Percentiles rank a stretch among this genome's conserved stretches.
Evolutionary conservation across 2,113 vertebrate genomes (phyloP).

Genomic region (Epinephelus fuscoguttatus): DNA sequence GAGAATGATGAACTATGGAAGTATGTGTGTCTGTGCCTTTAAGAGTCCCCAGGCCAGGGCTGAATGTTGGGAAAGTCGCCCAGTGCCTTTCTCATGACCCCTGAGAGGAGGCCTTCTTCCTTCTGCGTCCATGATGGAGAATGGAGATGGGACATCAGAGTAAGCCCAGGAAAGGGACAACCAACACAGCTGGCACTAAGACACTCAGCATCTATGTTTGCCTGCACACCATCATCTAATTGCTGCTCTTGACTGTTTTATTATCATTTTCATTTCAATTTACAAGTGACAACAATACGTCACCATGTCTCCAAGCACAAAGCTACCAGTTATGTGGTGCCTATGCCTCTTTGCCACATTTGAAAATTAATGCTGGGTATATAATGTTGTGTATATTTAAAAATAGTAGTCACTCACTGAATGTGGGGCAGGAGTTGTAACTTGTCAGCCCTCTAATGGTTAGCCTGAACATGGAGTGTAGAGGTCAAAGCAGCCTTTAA

Average conservation of each 20-base stretch:
- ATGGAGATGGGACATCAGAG: slow-evolving; percentile 56
- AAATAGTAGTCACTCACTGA: slow-evolving; percentile 64
- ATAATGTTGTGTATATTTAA: slow-evolving; percentile 47
- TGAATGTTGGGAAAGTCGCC: slow-evolving; percentile 89
- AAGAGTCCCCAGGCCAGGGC: slow-evolving; percentile 71
- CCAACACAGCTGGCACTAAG: not conserved
- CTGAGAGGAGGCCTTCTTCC: slow-evolving; percentile 70
- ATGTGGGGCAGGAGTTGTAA: slow-evolving; percentile 62
- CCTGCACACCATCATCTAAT: not conserved
- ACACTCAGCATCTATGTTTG: not conserved
- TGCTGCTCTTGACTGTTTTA: not conserved
- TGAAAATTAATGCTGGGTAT: slow-evolving; percentile 20
- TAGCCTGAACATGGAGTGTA: slow-evolving; percentile 35
- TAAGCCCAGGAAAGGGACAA: slow-evolving; percentile 19
- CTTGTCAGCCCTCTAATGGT: slow-evolving; percentile 38
- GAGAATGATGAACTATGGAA: slow-evolving; percentile 21
- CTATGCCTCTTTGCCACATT: slow-evolving; percentile 47
- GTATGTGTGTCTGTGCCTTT: slow-evolving; percentile 70
- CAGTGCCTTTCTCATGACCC: slow-evolving; percentile 92
- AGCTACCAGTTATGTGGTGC: not conserved
- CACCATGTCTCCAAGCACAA: slow-evolving; percentile 9
- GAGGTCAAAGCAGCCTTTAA: slow-evolving; percentile 56
- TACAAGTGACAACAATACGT: slow-evolving; percentile 1
- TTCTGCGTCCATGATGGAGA: slow-evolving; percentile 63
- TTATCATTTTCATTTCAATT: not conserved